Evolutionary conservation across 2,113 vertebrate genomes (phyloP), one percentile per base, ranked within the genome.

Genomic region (Aplodontia rufa): DNA sequence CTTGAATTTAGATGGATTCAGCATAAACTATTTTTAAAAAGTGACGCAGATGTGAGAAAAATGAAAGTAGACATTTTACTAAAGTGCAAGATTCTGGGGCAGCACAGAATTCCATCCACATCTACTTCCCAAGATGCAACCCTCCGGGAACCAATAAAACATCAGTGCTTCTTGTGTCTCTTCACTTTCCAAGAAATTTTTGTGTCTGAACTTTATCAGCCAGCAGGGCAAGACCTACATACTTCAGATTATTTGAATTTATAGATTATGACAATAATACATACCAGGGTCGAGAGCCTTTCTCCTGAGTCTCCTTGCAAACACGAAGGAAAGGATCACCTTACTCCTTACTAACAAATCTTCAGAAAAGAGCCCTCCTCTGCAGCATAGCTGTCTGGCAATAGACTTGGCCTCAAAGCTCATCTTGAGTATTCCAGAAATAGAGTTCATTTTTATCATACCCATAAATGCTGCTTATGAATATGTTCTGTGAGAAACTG

Each of bases 191-290:
- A 87, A 69, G 78, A 94, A 42, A 87, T 90, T 94, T 94, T 82
- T 96, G 71, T 47, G 69, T 71, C 83, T 72, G 58, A 89, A 76
- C 16, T 37, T 84, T 79, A 78, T 79, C 64, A 82, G 76, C 13
- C 58, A 47, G 32, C 64, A 80, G 92, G 69, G 84, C 40, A 92
- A 94, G 94, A 88, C 40, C 69, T 83, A 82, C 95, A 90, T 94
- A 90, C 49, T 87, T 96, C n/a, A 78, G 83, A 96, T 95, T 55
- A 94, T 55, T 87, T 91, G 75, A 80, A 90, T 94, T 96, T 87
- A 69, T 58, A 80, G n/a, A 87, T 84, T 64, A 89, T 88, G 83
- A 97, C 47, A 47, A 24, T 40, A 90, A 92, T 37, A 35, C 30
- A 81, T 30, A 81, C 37, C 24, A 90, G 60, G 35, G 53, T 72